Base-by-base conservation (phyloP, 2,888 invertebrate species). In the Drosophila infuscata region DNA sequence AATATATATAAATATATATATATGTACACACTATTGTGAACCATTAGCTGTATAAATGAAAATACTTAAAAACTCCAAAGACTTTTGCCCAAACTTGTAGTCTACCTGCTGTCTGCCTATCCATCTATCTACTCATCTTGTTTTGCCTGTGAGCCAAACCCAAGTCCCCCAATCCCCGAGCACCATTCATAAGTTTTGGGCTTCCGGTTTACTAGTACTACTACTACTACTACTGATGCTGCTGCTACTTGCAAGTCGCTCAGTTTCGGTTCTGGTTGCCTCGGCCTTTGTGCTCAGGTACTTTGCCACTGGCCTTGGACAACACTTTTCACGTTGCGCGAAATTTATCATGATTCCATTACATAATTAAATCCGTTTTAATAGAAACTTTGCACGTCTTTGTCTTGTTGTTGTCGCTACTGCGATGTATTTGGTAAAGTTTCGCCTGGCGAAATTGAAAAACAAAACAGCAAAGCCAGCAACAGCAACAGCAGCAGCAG, bases 341-440 rank as follows among this genome's bases (percentile, higher is more conserved):
- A 88, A 88, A 91, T 91, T 89, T 88, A 91, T 89, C 91, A 91
- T 87, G 90, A 90, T 91, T 88, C 91, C 91, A 91, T 91, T 92
- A 92, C 91, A 90, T 91, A 91, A 91, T 91, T 91, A 91, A 92
- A 92, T 91, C 91, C 91, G 82, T 91, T 92, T 90, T 87, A 87
- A 91, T 90, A 88, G 88, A 84, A 87, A 88, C 85, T 85, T 85
- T 85, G 80, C 84, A 70, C 85, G 79, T 88, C 89, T 87, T 77
- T 83, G 69, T 77, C 75, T 35, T 73, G 53, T 25, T 61, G 61
- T 51, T 74, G 59, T 57, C 72, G 81, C 83, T 87, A 71, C 83
- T 83, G 87, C 88, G 89, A 80, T 84, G 87, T 87, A 82, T 89
- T 89, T 82, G 85, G 85, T 75, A 89, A 85, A 83, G 83, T 85